Conservation (phyloP, 2,888 invertebrate species). For the Heliconius hortense region DNA sequence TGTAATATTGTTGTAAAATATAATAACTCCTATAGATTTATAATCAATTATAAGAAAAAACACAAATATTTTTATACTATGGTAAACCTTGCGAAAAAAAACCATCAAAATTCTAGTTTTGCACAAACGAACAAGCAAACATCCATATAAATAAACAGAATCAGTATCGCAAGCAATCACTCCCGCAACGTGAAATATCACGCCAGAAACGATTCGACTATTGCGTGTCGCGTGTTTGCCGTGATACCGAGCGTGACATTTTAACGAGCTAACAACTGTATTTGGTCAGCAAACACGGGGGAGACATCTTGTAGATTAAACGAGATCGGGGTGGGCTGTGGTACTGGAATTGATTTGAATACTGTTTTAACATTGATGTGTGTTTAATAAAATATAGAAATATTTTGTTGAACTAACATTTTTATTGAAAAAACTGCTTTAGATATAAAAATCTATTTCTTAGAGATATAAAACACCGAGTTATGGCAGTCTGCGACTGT, state of each 20-base stretch:
- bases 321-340: constrained; percentile 35
- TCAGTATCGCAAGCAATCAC: constrained; percentile 11
- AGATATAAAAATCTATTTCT: background rate
- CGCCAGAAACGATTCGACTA: constrained; percentile 33
- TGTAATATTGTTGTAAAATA: background rate
- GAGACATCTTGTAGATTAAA: constrained; percentile 64
- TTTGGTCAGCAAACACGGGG: constrained; percentile 54
- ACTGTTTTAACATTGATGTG: background rate
- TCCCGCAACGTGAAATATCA: constrained; percentile 5
- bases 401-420: background rate
- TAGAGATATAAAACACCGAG: no score
- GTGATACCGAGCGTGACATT: constrained; percentile 57
- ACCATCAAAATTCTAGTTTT: background rate
- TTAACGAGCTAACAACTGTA: constrained; percentile 60
- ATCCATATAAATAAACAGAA: constrained; percentile 7
- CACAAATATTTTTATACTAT: background rate
- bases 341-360: constrained; percentile 15
- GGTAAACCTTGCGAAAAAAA: background rate
- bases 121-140: background rate
- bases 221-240: constrained; percentile 45
- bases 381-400: background rate
- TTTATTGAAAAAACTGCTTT: background rate
- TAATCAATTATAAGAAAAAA: background rate
- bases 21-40: background rate
- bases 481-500: no score